A percentile compares a stretch with the other conserved stretches of the same genome.
Conservation (phyloP, 2,888 invertebrate genomes). For the Temnothorax rugatulus region DNA sequence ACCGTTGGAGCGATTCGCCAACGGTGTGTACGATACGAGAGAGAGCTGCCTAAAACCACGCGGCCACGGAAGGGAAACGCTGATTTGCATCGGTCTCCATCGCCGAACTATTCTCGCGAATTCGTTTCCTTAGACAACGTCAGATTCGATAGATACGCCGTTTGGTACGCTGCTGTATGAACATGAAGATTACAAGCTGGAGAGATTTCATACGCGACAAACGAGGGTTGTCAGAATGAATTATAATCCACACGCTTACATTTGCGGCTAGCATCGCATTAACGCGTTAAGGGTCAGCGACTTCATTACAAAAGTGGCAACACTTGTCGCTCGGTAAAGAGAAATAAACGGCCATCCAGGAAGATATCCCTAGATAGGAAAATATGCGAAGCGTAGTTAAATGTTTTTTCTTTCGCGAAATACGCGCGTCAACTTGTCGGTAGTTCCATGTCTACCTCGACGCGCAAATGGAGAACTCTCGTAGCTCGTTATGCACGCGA, state of each 20-base stretch:
- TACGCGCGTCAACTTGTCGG: constrained; percentile 30
- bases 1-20: constrained; percentile 16
- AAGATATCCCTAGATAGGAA: constrained; percentile 39
- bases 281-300: background rate
- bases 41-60: background rate
- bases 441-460: constrained; percentile 34
- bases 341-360: constrained; percentile 3
- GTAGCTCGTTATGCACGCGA: constrained; percentile 55
- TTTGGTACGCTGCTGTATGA: background rate
- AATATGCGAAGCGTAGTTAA: constrained; percentile 6
- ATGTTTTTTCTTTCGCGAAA: constrained; percentile 15
- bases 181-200: background rate
- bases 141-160: background rate
- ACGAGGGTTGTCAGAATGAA: constrained; percentile 13
- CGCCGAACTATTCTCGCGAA: background rate
- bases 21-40: background rate
- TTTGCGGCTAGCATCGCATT: background rate
- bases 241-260: constrained; percentile 8
- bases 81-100: background rate
- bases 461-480: constrained; percentile 54
- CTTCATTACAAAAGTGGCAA: constrained; percentile 1
- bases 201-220: constrained; percentile 20
- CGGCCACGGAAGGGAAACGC: background rate
- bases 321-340: background rate
- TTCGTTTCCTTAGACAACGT: background rate